Evolutionary conservation across 1,140 invertebrate species (phyloP).

Genomic region (Ericerus pela): DNA sequence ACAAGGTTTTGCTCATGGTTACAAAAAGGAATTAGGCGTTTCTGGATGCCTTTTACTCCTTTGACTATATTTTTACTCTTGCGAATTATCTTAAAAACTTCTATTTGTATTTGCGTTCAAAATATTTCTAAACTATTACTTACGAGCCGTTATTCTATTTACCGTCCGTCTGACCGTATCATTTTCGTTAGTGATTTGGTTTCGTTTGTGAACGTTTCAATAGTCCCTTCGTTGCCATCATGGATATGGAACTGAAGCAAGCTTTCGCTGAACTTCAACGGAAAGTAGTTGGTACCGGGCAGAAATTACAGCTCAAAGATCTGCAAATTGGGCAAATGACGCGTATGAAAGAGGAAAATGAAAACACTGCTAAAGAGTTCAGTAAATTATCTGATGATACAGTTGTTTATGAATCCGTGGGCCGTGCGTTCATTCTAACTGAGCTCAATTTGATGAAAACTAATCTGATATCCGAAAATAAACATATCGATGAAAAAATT

Average conservation of each 20-base stretch:
- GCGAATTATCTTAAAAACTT: too few relatives aligned
- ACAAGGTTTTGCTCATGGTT: too few relatives aligned
- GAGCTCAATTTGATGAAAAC: slow-evolving; percentile 45
- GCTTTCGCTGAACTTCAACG: slow-evolving; percentile 66
- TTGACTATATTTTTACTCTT: too few relatives aligned
- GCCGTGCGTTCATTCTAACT: slow-evolving; percentile 65
- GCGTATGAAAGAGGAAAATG: slow-evolving; percentile 47
- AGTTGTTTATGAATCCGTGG: slow-evolving; percentile 61
- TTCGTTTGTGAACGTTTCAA: too few relatives aligned
- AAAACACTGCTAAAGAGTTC: slow-evolving; percentile 49
- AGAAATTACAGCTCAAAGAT: slow-evolving; percentile 64
- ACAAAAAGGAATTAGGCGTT: too few relatives aligned
- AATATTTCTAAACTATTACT: too few relatives aligned
- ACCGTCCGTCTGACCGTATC: too few relatives aligned
- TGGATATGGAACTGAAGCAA: slow-evolving; percentile 29
- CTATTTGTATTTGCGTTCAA: too few relatives aligned
- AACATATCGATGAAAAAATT: slow-evolving; percentile 49
- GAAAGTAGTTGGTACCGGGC: slow-evolving; percentile 62
- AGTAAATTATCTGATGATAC: slow-evolving; percentile 40
- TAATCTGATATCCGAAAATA: slow-evolving; percentile 44
- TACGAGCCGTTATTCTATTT: too few relatives aligned
- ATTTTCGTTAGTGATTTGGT: too few relatives aligned
- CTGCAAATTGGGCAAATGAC: slow-evolving; percentile 58
- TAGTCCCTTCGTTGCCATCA: too few relatives aligned
- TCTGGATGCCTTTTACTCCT: too few relatives aligned